Evolutionary conservation across 2,113 vertebrate genomes (phyloP).

Genomic region (Oriolus oriolus): DNA sequence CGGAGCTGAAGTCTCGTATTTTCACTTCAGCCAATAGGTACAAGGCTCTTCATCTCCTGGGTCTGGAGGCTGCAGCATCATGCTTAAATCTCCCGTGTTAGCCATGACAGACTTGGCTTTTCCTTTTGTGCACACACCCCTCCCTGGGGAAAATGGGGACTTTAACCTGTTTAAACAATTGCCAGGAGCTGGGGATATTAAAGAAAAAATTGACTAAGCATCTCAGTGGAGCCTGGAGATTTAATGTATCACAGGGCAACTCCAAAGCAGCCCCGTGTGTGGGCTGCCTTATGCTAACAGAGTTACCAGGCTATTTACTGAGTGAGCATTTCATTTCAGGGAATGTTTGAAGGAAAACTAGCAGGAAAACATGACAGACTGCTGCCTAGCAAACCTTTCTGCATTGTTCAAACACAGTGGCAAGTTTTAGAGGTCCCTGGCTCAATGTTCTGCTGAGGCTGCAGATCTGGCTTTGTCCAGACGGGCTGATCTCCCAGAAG

Average conservation of each 20-base stretch:
- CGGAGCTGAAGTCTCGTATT: neutral
- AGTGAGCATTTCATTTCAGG: neutral
- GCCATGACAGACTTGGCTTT: neutral
- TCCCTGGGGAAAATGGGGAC: neutral
- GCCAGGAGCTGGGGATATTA: neutral
- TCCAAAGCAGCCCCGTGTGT: neutral
- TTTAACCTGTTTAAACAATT: neutral
- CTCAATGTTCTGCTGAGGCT: conserved; percentile 26
- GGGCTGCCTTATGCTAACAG: neutral
- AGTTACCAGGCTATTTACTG: neutral
- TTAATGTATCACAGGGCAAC: neutral
- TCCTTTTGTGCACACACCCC: neutral
- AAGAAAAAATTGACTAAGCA: neutral
- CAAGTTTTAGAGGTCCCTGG: conserved; percentile 38
- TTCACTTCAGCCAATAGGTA: neutral
- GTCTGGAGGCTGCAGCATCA: neutral
- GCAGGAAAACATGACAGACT: neutral
- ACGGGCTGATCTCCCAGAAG: conserved; percentile 1
- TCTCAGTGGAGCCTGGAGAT: neutral
- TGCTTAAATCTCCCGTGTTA: accelerated
- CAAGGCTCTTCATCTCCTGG: neutral
- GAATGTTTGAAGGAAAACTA: neutral
- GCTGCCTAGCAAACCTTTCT: conserved; percentile 21
- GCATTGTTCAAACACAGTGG: neutral
- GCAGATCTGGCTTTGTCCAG: conserved; percentile 35